Evolutionary conservation across 2,113 vertebrate genomes (phyloP).

Genomic region (Blennius ocellaris): DNA sequence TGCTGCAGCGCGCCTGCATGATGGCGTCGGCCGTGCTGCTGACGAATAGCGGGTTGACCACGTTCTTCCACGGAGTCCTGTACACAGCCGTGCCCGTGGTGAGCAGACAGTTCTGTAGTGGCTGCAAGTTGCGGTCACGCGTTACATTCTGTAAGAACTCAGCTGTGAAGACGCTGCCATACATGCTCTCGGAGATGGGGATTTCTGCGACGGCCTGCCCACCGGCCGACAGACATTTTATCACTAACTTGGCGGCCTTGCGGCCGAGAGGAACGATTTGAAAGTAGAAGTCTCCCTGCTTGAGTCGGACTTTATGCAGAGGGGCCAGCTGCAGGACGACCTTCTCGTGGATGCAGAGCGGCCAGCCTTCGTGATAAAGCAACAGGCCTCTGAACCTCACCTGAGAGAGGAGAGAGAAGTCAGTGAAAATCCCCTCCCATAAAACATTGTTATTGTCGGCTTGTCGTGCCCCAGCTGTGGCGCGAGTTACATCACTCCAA

Average conservation of each 20-base stretch:
- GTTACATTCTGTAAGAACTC: constrained; percentile 87
- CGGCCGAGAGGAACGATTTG: constrained; percentile 84
- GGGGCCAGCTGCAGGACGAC: constrained; percentile 85
- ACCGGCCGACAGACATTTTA: constrained; percentile 86
- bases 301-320: constrained; percentile 84
- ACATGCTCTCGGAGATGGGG: constrained; percentile 85
- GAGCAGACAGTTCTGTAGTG: constrained; percentile 86
- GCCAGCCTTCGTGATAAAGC: constrained; percentile 88
- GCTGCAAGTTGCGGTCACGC: constrained; percentile 76
- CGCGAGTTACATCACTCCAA: constrained; percentile 24
- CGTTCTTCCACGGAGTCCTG: constrained; percentile 86
- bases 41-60: constrained; percentile 84
- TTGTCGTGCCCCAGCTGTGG: constrained; percentile 31
- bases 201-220: constrained; percentile 84
- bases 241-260: constrained; percentile 84
- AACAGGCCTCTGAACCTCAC: constrained; percentile 83
- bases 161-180: constrained; percentile 84
- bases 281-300: constrained; percentile 88
- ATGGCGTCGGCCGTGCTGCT: constrained; percentile 79
- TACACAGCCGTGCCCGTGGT: constrained; percentile 82
- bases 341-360: constrained; percentile 86
- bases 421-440: constrained; percentile 4
- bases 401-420: constrained; percentile 70
- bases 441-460: constrained; percentile 27
- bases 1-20: constrained; percentile 73